Evolutionary conservation across 2,797 vertebrate species (phyloP).

Genomic region (Melanitta fusca): DNA sequence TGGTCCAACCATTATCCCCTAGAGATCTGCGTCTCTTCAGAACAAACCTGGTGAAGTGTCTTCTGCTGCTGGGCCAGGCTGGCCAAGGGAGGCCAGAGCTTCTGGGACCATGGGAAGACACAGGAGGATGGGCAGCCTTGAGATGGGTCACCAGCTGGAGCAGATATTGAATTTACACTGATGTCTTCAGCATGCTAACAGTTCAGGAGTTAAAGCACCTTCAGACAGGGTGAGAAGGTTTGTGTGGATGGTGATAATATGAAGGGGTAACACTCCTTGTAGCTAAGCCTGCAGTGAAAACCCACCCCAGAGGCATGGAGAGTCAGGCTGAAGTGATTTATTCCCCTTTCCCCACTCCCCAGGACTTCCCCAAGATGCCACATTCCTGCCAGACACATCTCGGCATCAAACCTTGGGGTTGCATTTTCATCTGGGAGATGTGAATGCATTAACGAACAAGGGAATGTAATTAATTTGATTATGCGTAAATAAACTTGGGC

Average conservation of each 20-base stretch:
- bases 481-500: slow-evolving; percentile 72
- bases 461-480: slow-evolving; percentile 88
- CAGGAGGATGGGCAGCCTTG: not conserved
- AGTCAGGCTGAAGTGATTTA: not conserved
- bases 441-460: slow-evolving; percentile 80
- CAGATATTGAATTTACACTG: not conserved
- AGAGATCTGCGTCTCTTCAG: not conserved
- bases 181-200: not conserved
- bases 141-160: not conserved
- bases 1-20: not conserved
- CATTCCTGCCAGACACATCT: not conserved
- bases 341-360: not conserved
- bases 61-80: not conserved
- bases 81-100: not conserved
- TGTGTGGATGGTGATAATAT: accelerated
- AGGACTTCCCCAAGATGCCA: not conserved
- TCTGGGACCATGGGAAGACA: not conserved
- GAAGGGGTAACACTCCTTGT: not conserved
- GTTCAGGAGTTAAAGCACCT: not conserved
- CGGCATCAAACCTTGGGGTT: not conserved
- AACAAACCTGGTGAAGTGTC: not conserved
- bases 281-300: not conserved
- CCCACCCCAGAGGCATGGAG: accelerated
- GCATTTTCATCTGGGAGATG: slow-evolving; percentile 72
- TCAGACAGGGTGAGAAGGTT: not conserved